Percentiles rank a stretch among this genome's conserved stretches.
Conservation (phyloP, 2,888 invertebrate species). For the Tinea semifulvella region DNA sequence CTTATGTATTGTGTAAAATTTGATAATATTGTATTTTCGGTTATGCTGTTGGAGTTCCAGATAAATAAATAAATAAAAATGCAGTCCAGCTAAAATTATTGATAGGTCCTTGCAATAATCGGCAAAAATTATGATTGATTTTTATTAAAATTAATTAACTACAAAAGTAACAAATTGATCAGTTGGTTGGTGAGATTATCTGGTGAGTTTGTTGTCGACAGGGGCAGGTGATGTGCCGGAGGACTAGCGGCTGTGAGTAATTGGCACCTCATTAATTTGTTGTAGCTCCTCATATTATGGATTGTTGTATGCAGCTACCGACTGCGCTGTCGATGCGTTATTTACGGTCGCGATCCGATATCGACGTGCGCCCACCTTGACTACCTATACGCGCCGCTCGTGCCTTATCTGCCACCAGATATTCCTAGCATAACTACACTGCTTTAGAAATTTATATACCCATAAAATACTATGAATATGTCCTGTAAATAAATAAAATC, state of each 20-base stretch:
- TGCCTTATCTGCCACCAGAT: constrained; percentile 17
- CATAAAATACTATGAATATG: no score
- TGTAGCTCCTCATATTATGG: constrained; percentile 20
- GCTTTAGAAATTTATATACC: no score
- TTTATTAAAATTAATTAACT: constrained; percentile 1
- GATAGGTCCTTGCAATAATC: no score
- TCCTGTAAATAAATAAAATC: no score
- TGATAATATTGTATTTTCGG: no score
- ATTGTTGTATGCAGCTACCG: constrained; percentile 25
- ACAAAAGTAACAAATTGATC: constrained; percentile 8
- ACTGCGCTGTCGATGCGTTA: constrained; percentile 23
- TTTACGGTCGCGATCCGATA: constrained; percentile 25
- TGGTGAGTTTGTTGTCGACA: constrained; percentile 9
- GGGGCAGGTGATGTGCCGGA: constrained; percentile 7
- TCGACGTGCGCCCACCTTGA: constrained; percentile 18
- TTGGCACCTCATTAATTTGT: constrained; percentile 27
- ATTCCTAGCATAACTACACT: constrained; percentile 16
- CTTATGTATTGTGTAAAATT: no score
- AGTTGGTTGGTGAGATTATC: background rate
- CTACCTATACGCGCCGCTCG: constrained; percentile 8
- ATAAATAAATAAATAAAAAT: no score
- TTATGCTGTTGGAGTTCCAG: no score
- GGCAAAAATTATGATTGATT: no score
- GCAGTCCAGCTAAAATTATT: no score
- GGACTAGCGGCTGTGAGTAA: constrained; percentile 18